Evolutionary conservation across 2,113 vertebrate species (phyloP).

Genomic region (Sterrhoptilus dennistouni): DNA sequence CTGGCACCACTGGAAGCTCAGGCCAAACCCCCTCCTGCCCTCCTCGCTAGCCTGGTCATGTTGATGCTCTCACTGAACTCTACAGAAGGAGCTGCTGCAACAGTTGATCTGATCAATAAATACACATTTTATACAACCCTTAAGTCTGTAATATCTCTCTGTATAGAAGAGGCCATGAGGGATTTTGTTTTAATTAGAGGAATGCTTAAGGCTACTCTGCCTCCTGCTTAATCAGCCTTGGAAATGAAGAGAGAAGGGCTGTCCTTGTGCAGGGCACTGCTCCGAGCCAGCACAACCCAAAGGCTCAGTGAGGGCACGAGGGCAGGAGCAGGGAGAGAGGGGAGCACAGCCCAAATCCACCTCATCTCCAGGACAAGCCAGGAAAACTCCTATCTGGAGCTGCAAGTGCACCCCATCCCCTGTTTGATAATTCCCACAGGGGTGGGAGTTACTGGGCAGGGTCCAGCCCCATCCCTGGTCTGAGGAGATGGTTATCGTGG

Average conservation of each 20-base stretch:
- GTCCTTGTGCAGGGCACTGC: not conserved
- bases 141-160: not conserved
- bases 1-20: not conserved
- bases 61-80: not conserved
- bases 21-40: not conserved
- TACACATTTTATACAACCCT: not conserved
- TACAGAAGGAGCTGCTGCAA: not conserved
- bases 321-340: not conserved
- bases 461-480: not conserved
- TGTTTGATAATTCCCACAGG: not conserved
- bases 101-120: not conserved
- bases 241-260: not conserved
- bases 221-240: not conserved
- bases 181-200: conserved; percentile 58
- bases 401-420: not conserved
- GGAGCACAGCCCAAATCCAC: not conserved
- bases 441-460: not conserved
- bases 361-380: not conserved
- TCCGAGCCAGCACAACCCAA: not conserved
- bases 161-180: not conserved
- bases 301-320: fast-evolving
- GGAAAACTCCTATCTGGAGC: not conserved
- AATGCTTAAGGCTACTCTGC: not conserved
- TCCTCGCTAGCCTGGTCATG: fast-evolving
- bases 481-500: not conserved